Evolutionary conservation across 2,888 invertebrate species (phyloP), one percentile per base, ranked within the genome.

Genomic region (Melikaiella ostensackeni): DNA sequence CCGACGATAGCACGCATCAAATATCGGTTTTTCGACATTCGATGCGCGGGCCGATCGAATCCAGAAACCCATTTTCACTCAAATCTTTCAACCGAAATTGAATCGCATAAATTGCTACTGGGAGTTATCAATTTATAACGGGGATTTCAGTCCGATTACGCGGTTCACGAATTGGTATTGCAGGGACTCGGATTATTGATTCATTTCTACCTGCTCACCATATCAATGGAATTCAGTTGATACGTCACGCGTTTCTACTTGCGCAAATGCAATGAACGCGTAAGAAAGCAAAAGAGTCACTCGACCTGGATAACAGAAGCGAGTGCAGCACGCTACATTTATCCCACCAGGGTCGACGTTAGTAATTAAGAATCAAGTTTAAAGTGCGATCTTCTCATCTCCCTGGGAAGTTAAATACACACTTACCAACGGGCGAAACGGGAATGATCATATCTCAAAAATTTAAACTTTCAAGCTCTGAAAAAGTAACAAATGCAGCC

Each of bases 391-490:
- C 46, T 66, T 66, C 46, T 30, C 27, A 46, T 19, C 3, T 66
- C 27, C 24, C n/a, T 19, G 46, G 27, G 11, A 50, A 66, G 50
- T 66, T 66, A 66, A 50, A 66, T 46, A n/a, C 50, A 42, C 6
- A 64, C 9, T 50, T 50, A n/a, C 64, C 3, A 30, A 46, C 30
- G n/a, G 24, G 27, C 21, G 21, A 50, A 70, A 19, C 27, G 24
- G 5, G 24, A 70, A 70, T 70, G 66, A 70, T 50, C 33, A 46
- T 66, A 66, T 70, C 50, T 70, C n/a, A 70, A 70, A 70, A 50
- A 50, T 3, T 70, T 50, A n/a, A 46, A 50, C 50, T 70, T 70
- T 1, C n/a, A 50, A n/a, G 70, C 50, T 9, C 30, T 63, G n/a
- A 70, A 50, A 70, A 50, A 70, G 46, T 70, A 70, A 70, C 50